Percentiles rank a stretch among this genome's conserved stretches.
These are phyloP conservation scores for Hydrochoerus hydrochaeris DNA, from an alignment of 2,113 vertebrate species.

Conservation along the genomic window DNA sequence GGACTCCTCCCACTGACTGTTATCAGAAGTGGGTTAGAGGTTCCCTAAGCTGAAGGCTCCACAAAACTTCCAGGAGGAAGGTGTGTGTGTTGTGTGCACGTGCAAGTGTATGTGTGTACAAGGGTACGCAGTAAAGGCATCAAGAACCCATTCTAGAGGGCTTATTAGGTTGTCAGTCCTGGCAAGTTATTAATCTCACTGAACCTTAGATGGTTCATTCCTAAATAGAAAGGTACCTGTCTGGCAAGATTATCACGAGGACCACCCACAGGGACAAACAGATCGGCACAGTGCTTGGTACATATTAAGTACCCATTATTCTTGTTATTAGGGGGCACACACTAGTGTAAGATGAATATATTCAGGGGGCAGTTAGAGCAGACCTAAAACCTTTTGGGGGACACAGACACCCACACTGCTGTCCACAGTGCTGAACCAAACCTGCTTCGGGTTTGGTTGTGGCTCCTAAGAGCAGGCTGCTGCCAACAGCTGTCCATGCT, in stretches of 20 bases:
- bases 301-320: not conserved
- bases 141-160: not conserved
- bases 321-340: not conserved
- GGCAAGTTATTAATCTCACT: not conserved
- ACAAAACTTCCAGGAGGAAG: not conserved
- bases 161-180: not conserved
- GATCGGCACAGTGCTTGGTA: not conserved
- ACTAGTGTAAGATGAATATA: not conserved
- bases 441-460: not conserved
- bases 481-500: not conserved
- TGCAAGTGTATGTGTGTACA: not conserved
- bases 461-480: not conserved
- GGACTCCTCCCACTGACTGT: not conserved
- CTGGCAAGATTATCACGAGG: not conserved
- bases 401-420: slow-evolving; percentile 40
- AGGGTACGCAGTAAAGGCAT: not conserved
- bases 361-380: not conserved
- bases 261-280: not conserved
- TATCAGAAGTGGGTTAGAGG: not conserved
- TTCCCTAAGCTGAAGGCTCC: not conserved
- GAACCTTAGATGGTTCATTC: not conserved
- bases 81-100: not conserved
- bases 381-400: not conserved
- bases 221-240: not conserved
- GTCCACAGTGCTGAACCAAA: slow-evolving; percentile 76